Evolutionary conservation across 2,797 vertebrate genomes (phyloP).

Genomic region (Sebastes minor): DNA sequence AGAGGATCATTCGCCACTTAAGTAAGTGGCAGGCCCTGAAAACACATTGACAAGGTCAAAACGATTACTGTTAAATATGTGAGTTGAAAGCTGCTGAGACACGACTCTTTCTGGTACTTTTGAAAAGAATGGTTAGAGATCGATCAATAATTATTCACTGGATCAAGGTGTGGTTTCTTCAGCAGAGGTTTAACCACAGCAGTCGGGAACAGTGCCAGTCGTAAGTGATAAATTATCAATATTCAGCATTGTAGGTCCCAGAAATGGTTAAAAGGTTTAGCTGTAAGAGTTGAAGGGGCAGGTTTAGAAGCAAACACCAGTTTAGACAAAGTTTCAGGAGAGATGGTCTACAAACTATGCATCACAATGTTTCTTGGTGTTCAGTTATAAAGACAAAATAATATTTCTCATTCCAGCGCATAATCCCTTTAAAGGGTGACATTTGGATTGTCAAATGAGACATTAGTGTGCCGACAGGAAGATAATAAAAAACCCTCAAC

Average conservation of each 20-base stretch:
- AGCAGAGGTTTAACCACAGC: neutral
- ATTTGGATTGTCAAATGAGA: conserved; percentile 18
- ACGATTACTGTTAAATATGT: neutral
- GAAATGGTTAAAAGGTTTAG: neutral
- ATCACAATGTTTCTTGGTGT: conserved; percentile 70
- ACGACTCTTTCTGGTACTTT: neutral
- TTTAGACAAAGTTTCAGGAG: neutral
- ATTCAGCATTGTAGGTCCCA: neutral
- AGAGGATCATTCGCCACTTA: neutral
- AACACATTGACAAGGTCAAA: neutral
- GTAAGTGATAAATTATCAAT: neutral
- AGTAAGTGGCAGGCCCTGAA: neutral
- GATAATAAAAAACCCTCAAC: neutral
- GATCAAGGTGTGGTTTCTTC: neutral
- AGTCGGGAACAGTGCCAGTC: neutral
- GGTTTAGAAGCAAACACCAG: neutral
- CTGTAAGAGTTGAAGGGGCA: neutral
- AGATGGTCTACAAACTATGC: conserved; percentile 60
- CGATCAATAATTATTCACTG: neutral
- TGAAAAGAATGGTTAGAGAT: neutral
- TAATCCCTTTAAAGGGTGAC: conserved; percentile 10
- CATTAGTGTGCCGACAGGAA: neutral
- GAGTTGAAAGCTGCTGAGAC: neutral
- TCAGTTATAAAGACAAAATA: conserved; percentile 26
- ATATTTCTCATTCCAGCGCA: conserved; percentile 22